Evolutionary conservation across 2,113 vertebrate genomes (phyloP).

Genomic region (Nicator chloris): DNA sequence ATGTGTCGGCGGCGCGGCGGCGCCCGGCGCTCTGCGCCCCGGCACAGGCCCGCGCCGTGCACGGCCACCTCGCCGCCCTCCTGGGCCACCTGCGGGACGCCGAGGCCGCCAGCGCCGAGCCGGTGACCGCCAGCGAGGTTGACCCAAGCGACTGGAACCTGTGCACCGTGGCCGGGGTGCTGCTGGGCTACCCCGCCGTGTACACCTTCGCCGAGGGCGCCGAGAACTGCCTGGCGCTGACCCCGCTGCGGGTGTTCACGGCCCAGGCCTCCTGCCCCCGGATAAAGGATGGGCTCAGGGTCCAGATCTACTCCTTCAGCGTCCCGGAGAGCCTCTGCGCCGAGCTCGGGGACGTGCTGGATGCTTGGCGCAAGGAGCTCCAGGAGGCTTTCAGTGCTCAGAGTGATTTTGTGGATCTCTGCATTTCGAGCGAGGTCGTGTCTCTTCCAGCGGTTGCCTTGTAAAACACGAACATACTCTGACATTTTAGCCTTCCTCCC

Average conservation of each 20-base stretch:
- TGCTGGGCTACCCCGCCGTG: constrained; percentile 85
- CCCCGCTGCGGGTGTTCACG: constrained; percentile 79
- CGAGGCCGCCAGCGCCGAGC: background rate
- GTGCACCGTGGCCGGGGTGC: constrained; percentile 85
- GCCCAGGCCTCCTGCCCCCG: constrained; percentile 70
- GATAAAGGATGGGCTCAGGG: constrained; percentile 28
- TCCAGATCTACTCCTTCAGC: constrained; percentile 88
- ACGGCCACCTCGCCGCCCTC: constrained; percentile 52
- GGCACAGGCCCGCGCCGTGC: background rate
- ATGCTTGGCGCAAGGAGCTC: constrained; percentile 75
- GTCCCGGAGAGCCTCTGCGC: constrained; percentile 78
- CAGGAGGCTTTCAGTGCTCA: constrained; percentile 74
- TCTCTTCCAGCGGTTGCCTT: constrained; percentile 81
- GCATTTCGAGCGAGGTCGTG: constrained; percentile 75
- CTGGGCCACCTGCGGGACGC: constrained; percentile 58
- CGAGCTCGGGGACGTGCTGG: constrained; percentile 57
- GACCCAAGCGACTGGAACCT: constrained; percentile 77
- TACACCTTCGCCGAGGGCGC: constrained; percentile 81
- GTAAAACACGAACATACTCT: constrained; percentile 6
- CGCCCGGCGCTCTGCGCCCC: constrained; percentile 56
- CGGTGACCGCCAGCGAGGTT: constrained; percentile 48
- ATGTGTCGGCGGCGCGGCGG: constrained; percentile 71
- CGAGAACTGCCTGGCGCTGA: constrained; percentile 86
- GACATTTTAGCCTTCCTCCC: background rate
- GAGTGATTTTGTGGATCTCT: constrained; percentile 77